phyloP scores from a whole-genome alignment of 2,113 vertebrate genomes.

The Penelope pileata region DNA sequence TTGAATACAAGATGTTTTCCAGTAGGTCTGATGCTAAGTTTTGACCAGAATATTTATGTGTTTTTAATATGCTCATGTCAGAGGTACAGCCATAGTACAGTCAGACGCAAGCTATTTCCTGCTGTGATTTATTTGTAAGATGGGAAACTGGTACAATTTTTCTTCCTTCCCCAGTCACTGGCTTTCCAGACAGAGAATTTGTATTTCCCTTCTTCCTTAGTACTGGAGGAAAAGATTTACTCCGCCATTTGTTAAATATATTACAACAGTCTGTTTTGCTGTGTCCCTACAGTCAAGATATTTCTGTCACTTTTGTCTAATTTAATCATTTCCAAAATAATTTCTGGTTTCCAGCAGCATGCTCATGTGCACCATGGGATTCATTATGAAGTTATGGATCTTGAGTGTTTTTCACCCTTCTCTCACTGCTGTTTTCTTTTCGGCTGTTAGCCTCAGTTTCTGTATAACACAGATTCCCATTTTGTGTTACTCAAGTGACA shows the following conservation, averaged over 20 bases:
- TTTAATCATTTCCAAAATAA: constrained; percentile 56
- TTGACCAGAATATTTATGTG: background rate
- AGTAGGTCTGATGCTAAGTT: background rate
- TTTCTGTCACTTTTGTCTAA: constrained; percentile 38
- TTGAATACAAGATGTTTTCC: background rate
- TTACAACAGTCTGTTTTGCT: constrained; percentile 18
- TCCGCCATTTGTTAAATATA: constrained; percentile 33
- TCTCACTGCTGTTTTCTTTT: background rate
- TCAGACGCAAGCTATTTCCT: constrained; percentile 19
- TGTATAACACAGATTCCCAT: background rate
- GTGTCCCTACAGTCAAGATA: background rate
- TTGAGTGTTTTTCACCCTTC: background rate
- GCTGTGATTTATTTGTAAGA: constrained; percentile 24
- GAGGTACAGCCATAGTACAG: background rate
- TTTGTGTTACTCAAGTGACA: background rate
- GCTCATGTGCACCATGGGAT: background rate
- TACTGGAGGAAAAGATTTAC: constrained; percentile 24
- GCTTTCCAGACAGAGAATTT: constrained; percentile 4
- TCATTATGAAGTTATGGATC: background rate
- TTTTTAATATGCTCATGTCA: background rate
- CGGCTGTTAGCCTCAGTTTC: background rate
- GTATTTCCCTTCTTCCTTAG: constrained; percentile 11
- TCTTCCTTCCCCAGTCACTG: constrained; percentile 19
- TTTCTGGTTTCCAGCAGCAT: constrained; percentile 28
- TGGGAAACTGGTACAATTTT: background rate